Evolutionary conservation across 2,888 invertebrate genomes (phyloP), one percentile per base, ranked within the genome.

Genomic region (Netelia fuscicornis): DNA sequence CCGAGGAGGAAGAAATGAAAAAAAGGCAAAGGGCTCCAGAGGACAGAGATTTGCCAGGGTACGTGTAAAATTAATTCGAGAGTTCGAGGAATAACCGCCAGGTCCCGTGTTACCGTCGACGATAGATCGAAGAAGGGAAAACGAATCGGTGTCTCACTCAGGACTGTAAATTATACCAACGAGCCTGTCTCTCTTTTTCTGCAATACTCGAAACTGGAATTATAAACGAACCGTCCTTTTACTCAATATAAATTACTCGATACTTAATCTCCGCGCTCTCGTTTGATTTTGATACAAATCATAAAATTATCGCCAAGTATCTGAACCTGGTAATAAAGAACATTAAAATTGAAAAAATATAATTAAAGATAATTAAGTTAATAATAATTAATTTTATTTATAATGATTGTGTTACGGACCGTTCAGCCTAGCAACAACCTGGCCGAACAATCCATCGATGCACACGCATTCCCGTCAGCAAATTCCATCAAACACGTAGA

Each of bases 61-160:
- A 74, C 78, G 81, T 81, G 84, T 81, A 77, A 77, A 85, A 85
- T 85, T 85, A 78, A 82, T 81, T 72, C 68, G 72, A 74, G 84
- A 84, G 72, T 84, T 70, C 76, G 74, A 71, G 70, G 56, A 44
- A 81, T 17, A 67, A 17, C 42, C 68, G 23, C 60, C 42, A 74
- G 68, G 60, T 67, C 60, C 37, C 52, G 52, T 70, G 62, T 64
- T 17, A 37, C 42, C 9, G 42, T 37, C 54, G 56, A 44, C 30
- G n/a, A n/a, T 9, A 13, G 37, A 17, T 10, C 37, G 17, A 37
- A 17, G 37, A 37, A 17, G 37, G 37, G 62, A 65, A 54, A 52
- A 17, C 11, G 11, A 65, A 17, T 60, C 13, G 62, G 71, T 17
- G 20, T 70, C 42, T 74, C 74, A 23, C 74, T 17, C 48, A 44